These are phyloP conservation scores for Endomychus coccineus DNA, from an alignment of 2,888 invertebrate genomes.

Conservation along the genomic window DNA sequence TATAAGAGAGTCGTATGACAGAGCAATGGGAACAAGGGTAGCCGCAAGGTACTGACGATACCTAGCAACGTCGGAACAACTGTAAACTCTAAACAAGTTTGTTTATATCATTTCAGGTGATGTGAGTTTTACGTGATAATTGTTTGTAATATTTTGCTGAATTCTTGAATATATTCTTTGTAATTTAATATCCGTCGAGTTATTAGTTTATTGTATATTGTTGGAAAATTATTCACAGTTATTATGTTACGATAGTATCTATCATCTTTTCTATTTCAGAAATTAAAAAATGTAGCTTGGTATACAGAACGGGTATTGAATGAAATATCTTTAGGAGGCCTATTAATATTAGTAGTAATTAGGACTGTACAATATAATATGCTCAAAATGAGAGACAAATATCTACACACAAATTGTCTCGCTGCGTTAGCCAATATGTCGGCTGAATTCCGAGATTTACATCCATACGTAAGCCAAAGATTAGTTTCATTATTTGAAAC, in stretches of 20 bases:
- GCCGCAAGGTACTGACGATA: too few species aligned
- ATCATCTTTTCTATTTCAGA: slow-evolving; percentile 50
- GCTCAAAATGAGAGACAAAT: slow-evolving; percentile 92
- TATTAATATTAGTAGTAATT: slow-evolving; percentile 89
- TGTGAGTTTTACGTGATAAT: too few species aligned
- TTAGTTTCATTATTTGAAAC: slow-evolving; percentile 87
- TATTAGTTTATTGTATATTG: too few species aligned
- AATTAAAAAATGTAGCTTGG: slow-evolving; percentile 83
- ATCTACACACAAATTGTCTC: slow-evolving; percentile 95
- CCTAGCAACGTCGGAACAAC: too few species aligned
- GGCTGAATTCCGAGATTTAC: slow-evolving; percentile 80
- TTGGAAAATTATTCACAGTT: too few species aligned
- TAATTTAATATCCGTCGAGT: not conserved
- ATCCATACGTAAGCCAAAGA: slow-evolving; percentile 94
- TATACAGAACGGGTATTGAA: slow-evolving; percentile 86
- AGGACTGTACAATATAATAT: slow-evolving; percentile 97
- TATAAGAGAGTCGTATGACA: too few species aligned
- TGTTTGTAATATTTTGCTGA: too few species aligned
- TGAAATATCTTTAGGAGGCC: slow-evolving; percentile 89
- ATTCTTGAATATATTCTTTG: too few species aligned
- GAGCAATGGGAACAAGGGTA: too few species aligned
- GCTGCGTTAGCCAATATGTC: slow-evolving; percentile 99
- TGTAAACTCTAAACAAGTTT: too few species aligned
- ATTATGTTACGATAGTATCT: too few species aligned
- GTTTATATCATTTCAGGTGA: too few species aligned